Percentiles rank a stretch among this genome's conserved stretches.
Evolutionary conservation across 2,797 vertebrate genomes (phyloP).

Genomic region (Pangasius krempfi): DNA sequence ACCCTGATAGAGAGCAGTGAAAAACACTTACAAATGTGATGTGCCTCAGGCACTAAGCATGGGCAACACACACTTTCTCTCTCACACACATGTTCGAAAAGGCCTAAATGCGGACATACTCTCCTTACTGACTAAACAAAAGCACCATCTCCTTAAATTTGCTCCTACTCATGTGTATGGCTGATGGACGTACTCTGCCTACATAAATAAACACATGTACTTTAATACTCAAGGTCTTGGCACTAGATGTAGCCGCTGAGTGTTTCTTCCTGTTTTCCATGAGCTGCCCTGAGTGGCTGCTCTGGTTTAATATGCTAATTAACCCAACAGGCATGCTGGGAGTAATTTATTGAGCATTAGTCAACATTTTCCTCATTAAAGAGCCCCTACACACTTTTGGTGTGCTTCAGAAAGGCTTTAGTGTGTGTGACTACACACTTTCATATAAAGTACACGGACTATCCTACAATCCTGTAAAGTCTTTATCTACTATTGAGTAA

Average conservation of each 20-base stretch:
- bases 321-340: slow-evolving; percentile 62
- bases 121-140: neutral
- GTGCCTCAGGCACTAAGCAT: slow-evolving; percentile 72
- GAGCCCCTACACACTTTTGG: slow-evolving; percentile 43
- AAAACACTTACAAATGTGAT: slow-evolving; percentile 83
- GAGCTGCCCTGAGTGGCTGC: slow-evolving; percentile 57
- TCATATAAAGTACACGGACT: neutral
- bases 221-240: slow-evolving; percentile 52
- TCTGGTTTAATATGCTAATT: slow-evolving; percentile 63
- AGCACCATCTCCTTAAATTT: neutral
- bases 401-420: slow-evolving; percentile 12
- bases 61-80: slow-evolving; percentile 40
- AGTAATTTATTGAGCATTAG: slow-evolving; percentile 65
- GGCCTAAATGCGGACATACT: neutral
- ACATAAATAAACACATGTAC: slow-evolving; percentile 8
- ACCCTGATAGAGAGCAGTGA: slow-evolving; percentile 78
- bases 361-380: slow-evolving; percentile 62
- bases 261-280: slow-evolving; percentile 54
- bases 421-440: neutral
- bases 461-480: neutral
- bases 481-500: neutral
- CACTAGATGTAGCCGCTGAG: slow-evolving; percentile 49
- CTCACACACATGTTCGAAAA: neutral
- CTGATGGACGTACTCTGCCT: neutral
- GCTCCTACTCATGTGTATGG: neutral